These are phyloP conservation scores for Galeruca laticollis DNA, from an alignment of 2,888 invertebrate genomes.

Conservation along the genomic window DNA sequence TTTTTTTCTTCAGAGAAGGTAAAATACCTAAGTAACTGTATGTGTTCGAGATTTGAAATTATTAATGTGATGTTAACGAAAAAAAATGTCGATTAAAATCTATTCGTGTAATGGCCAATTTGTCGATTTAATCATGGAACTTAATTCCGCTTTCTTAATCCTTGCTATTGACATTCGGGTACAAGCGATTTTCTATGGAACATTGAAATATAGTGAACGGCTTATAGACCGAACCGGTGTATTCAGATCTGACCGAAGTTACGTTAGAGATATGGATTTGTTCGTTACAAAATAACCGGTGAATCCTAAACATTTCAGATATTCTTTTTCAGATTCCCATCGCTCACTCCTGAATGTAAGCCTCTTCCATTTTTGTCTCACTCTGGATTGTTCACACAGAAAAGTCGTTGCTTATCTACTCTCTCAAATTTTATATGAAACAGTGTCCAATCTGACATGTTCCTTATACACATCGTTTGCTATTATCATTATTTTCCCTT, in stretches of 20 bases:
- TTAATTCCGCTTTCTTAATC: not conserved
- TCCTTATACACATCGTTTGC: too few species aligned
- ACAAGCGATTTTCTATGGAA: conserved; percentile 13
- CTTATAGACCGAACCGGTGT: conserved; percentile 40
- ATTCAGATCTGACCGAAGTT: conserved; percentile 58
- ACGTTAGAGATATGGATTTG: conserved; percentile 41
- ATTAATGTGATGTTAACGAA: not conserved
- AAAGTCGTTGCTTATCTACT: too few species aligned
- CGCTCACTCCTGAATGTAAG: too few species aligned
- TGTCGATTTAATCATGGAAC: not conserved
- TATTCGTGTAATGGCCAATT: not conserved
- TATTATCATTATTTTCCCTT: too few species aligned
- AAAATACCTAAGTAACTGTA: not conserved
- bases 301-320: too few species aligned
- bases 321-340: too few species aligned
- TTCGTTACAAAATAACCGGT: not conserved
- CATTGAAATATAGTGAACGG: conserved; percentile 27
- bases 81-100: not conserved
- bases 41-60: not conserved
- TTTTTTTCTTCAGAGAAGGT: too few species aligned
- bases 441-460: too few species aligned
- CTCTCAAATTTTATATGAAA: too few species aligned
- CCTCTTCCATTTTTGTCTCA: too few species aligned
- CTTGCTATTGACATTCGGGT: conserved; percentile 13
- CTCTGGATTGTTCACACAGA: too few species aligned